Conservation (phyloP, 2,888 invertebrate species). For the Cactoblastis cactorum region DNA sequence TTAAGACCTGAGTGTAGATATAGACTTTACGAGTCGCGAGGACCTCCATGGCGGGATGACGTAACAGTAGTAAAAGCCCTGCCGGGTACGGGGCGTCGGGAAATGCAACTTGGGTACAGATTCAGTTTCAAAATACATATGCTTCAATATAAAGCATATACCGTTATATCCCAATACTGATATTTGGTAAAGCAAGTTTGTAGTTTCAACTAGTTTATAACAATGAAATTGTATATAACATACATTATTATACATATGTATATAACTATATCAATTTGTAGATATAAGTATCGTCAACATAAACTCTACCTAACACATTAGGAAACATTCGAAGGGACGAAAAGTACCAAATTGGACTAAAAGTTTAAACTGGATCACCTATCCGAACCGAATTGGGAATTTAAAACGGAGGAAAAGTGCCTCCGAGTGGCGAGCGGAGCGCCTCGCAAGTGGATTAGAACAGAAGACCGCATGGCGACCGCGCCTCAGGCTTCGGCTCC, state of each 20-base stretch:
- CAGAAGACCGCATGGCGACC: conserved; percentile 50
- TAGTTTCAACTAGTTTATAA: not conserved
- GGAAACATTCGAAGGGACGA: conserved; percentile 15
- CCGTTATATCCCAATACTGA: too few species aligned
- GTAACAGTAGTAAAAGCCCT: conserved; percentile 36
- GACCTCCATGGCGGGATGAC: conserved; percentile 25
- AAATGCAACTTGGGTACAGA: not conserved
- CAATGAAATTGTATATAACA: too few species aligned
- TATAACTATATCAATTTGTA: not conserved
- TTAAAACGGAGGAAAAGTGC: conserved; percentile 69
- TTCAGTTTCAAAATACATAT: too few species aligned
- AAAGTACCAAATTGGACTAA: conserved; percentile 62
- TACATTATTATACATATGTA: not conserved
- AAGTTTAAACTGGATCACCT: conserved; percentile 72
- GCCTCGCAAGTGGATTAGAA: conserved; percentile 64
- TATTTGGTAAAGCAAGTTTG: not conserved
- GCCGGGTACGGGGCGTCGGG: conserved; percentile 18
- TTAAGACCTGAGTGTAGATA: not conserved
- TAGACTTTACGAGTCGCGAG: not conserved
- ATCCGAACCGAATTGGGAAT: conserved; percentile 55
- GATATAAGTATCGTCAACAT: not conserved
- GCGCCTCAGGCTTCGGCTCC: conserved; percentile 42
- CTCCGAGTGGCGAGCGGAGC: conserved; percentile 32
- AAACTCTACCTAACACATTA: not conserved
- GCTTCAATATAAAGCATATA: too few species aligned